Conservation (phyloP, 2,888 invertebrate genomes). For the Drosophila robusta region DNA sequence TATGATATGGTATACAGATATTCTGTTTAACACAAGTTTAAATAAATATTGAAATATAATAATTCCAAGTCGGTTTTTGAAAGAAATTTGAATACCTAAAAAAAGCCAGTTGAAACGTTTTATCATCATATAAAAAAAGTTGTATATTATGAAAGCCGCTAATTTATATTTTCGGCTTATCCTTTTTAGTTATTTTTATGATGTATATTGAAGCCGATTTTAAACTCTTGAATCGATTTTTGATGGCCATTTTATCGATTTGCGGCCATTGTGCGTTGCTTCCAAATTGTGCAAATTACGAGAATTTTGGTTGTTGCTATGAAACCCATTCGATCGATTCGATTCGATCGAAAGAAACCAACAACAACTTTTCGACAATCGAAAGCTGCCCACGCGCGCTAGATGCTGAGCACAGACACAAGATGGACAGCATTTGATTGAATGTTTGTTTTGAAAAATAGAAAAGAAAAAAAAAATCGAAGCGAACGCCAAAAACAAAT, state of each 20-base stretch:
- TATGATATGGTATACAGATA: too few species aligned
- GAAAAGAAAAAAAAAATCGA: slow-evolving; percentile 15
- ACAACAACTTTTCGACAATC: slow-evolving; percentile 43
- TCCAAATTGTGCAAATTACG: slow-evolving; percentile 41
- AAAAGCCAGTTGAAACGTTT: too few species aligned
- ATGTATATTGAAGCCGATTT: slow-evolving; percentile 24
- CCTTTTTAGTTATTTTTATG: slow-evolving; percentile 35
- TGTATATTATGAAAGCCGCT: too few species aligned
- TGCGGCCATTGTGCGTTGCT: slow-evolving; percentile 37
- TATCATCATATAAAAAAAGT: too few species aligned
- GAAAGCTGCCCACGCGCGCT: slow-evolving; percentile 58
- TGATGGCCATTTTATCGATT: slow-evolving; percentile 12
- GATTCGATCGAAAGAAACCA: slow-evolving; percentile 12
- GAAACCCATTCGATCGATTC: slow-evolving; percentile 26
- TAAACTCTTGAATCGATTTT: slow-evolving; percentile 10
- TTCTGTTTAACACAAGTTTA: too few species aligned
- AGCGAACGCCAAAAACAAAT: not conserved
- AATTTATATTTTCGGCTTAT: not conserved
- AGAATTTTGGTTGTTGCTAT: slow-evolving; percentile 25
- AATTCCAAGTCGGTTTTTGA: too few species aligned
- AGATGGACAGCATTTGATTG: slow-evolving; percentile 47
- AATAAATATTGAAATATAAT: too few species aligned
- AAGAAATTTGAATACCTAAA: too few species aligned
- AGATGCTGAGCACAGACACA: slow-evolving; percentile 7
- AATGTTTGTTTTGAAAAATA: slow-evolving; percentile 69